These are phyloP conservation scores for Drosophila kanapiae DNA, from an alignment of 1,140 invertebrate species.

Conservation along the genomic window DNA sequence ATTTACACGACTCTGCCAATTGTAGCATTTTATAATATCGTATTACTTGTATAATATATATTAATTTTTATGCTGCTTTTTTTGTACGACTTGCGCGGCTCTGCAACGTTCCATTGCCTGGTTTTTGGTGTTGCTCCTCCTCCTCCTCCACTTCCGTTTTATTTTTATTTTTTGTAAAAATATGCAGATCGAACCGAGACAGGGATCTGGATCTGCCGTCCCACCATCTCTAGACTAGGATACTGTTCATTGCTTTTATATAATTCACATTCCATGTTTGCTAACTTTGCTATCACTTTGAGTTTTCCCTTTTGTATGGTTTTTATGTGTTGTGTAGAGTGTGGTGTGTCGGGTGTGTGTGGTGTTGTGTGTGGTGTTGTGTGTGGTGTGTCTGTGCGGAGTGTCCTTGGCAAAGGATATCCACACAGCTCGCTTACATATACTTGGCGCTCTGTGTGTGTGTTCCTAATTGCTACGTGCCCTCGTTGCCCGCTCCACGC, in stretches of 20 bases:
- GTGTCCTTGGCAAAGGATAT: slow-evolving; percentile 23
- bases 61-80: slow-evolving; percentile 17
- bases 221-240: slow-evolving; percentile 74
- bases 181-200: slow-evolving; percentile 59
- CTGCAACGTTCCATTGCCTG: slow-evolving; percentile 38
- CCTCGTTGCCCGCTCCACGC: slow-evolving; percentile 54
- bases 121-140: slow-evolving; percentile 7
- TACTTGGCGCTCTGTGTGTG: slow-evolving; percentile 66
- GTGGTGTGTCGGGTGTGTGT: not conserved
- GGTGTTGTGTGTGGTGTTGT: not conserved
- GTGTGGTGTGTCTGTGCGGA: slow-evolving; percentile 21
- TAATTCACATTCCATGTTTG: slow-evolving; percentile 84
- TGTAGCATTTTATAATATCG: slow-evolving; percentile 15
- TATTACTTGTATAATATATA: slow-evolving; percentile 23
- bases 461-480: slow-evolving; percentile 79
- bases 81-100: slow-evolving; percentile 63
- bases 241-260: slow-evolving; percentile 85
- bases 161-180: slow-evolving; percentile 61
- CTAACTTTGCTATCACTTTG: slow-evolving; percentile 84
- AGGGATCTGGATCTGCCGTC: slow-evolving; percentile 25
- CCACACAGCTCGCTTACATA: slow-evolving; percentile 17
- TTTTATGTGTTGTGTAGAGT: slow-evolving; percentile 14
- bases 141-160: not conserved
- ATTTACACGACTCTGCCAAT: slow-evolving; percentile 27
- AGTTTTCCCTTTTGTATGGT: slow-evolving; percentile 66